phyloP scores from a whole-genome alignment of 2,888 invertebrate species.

The Scrobipalpa costella region DNA sequence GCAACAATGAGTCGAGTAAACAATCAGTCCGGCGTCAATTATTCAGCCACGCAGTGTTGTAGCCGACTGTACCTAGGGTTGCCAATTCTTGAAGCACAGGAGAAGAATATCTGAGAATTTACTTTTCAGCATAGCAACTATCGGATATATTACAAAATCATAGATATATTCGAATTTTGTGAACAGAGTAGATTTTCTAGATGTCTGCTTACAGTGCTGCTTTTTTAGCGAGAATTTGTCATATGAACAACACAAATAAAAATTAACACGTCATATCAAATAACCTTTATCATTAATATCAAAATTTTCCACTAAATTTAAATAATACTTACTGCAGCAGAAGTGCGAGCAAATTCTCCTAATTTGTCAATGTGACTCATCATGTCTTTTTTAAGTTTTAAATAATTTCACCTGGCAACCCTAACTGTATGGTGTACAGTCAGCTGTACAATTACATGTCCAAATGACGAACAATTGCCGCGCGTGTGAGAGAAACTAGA shows the following conservation, averaged over 20 bases:
- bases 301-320: no score
- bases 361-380: not conserved
- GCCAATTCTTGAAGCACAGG: no score
- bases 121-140: no score
- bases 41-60: slow-evolving; percentile 3
- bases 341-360: not conserved
- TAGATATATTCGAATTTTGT: no score
- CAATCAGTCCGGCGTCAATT: slow-evolving; percentile 3
- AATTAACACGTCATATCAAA: no score
- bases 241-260: no score
- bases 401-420: not conserved
- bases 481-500: not conserved
- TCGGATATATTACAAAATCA: no score
- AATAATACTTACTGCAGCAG: no score
- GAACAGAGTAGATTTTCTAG: no score
- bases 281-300: no score
- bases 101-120: not conserved
- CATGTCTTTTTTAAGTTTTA: not conserved
- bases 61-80: not conserved
- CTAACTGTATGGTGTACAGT: not conserved
- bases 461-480: slow-evolving; percentile 7
- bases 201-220: no score
- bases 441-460: not conserved
- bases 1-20: slow-evolving; percentile 2
- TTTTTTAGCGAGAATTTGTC: no score